Conservation (phyloP, 2,113 vertebrate species). For the Lagenorhynchus albirostris region DNA sequence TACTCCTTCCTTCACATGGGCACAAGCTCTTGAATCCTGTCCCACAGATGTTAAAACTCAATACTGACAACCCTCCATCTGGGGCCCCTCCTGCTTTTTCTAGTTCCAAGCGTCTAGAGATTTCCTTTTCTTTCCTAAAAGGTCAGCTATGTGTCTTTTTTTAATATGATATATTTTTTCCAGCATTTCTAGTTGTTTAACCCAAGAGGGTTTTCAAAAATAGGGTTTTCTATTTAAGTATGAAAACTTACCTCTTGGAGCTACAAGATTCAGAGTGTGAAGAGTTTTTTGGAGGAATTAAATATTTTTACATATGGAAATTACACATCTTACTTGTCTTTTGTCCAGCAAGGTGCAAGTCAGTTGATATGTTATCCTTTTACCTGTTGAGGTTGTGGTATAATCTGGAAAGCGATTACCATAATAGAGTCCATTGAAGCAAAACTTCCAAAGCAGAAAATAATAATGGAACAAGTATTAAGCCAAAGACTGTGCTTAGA, state of each 20-base stretch:
- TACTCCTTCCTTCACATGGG: not conserved
- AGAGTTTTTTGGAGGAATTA: not conserved
- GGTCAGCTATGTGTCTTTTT: not conserved
- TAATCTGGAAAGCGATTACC: not conserved
- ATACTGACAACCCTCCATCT: not conserved
- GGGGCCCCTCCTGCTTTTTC: not conserved
- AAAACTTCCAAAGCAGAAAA: not conserved
- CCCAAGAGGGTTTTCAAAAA: not conserved
- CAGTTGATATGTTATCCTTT: not conserved
- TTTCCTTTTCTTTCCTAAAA: not conserved
- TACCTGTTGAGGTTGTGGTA: not conserved
- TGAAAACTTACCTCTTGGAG: not conserved
- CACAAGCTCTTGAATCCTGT: not conserved
- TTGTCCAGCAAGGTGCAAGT: not conserved
- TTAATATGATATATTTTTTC: not conserved
- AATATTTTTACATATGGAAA: not conserved
- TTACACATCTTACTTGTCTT: not conserved
- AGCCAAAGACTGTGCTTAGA: not conserved
- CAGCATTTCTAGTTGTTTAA: not conserved
- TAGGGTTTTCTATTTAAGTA: not conserved
- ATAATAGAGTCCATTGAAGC: not conserved
- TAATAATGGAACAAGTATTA: not conserved
- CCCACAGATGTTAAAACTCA: not conserved
- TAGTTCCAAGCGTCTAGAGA: no score
- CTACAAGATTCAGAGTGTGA: not conserved